Conservation (phyloP, 2,888 invertebrate genomes). For the Dicranocentrus wangi region DNA sequence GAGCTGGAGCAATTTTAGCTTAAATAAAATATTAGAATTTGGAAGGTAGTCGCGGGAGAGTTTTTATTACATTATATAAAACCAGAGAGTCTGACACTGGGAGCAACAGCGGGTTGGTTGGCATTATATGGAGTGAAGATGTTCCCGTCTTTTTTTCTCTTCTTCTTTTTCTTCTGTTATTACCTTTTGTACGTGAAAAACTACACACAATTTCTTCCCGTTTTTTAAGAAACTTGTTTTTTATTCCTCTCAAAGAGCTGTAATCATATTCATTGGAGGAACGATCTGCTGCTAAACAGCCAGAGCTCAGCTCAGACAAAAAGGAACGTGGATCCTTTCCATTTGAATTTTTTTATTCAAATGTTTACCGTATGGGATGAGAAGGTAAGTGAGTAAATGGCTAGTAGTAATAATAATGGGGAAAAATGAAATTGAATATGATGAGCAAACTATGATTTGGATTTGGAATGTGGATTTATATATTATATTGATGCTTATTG, state of each 20-base stretch:
- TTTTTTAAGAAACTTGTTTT: not conserved
- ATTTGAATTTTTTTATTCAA: not conserved
- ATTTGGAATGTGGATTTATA: too few relatives aligned
- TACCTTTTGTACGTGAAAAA: not conserved
- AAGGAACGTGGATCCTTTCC: not conserved
- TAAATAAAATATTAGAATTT: slow-evolving; percentile 50
- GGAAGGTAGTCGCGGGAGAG: slow-evolving; percentile 6
- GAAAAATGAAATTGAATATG: not conserved
- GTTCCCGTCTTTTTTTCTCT: slow-evolving; percentile 13
- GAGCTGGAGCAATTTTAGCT: slow-evolving; percentile 35
- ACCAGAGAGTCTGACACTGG: not conserved
- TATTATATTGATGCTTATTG: too few relatives aligned
- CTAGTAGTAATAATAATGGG: too few relatives aligned
- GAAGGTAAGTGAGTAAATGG: not conserved
- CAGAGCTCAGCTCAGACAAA: too few relatives aligned
- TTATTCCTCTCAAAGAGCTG: not conserved
- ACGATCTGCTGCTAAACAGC: too few relatives aligned
- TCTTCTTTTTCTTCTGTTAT: not conserved
- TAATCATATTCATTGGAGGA: slow-evolving; percentile 13
- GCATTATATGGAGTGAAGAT: not conserved
- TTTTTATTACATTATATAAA: slow-evolving; percentile 48
- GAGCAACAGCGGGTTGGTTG: slow-evolving; percentile 1
- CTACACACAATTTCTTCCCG: not conserved
- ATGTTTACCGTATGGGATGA: not conserved
- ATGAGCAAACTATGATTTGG: too few relatives aligned